phyloP scores from a whole-genome alignment of 2,888 invertebrate species.

The Cabera pusaria region DNA sequence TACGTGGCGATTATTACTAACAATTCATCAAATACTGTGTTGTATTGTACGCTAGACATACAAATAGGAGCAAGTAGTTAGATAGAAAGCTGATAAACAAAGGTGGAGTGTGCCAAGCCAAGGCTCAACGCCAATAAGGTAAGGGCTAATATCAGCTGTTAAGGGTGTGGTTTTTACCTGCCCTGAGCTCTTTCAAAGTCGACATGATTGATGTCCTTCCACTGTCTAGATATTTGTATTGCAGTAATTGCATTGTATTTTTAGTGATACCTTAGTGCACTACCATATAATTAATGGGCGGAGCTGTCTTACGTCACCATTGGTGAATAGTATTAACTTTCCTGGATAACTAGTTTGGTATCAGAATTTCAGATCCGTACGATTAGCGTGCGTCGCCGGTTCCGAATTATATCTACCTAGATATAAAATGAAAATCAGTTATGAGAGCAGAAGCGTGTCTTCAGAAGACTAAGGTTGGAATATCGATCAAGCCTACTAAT shows the following conservation, averaged over 20 bases:
- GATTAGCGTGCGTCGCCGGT: too few species aligned
- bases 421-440: slow-evolving; percentile 5
- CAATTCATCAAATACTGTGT: too few species aligned
- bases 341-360: too few species aligned
- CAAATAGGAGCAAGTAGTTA: slow-evolving; percentile 44
- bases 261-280: neutral
- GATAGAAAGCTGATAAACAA: slow-evolving; percentile 69
- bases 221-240: slow-evolving; percentile 20
- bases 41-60: too few species aligned
- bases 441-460: slow-evolving; percentile 1
- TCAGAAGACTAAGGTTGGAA: slow-evolving; percentile 13
- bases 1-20: too few species aligned
- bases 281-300: neutral
- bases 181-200: slow-evolving; percentile 37
- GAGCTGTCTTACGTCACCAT: neutral
- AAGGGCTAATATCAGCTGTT: slow-evolving; percentile 43
- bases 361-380: too few species aligned
- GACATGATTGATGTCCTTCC: slow-evolving; percentile 38
- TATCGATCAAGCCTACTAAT: slow-evolving; percentile 24
- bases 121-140: slow-evolving; percentile 65
- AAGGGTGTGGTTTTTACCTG: slow-evolving; percentile 54
- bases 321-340: too few species aligned
- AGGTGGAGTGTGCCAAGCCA: slow-evolving; percentile 62
- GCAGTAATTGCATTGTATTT: slow-evolving; percentile 13
- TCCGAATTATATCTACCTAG: neutral